phyloP scores from a whole-genome alignment of 2,797 vertebrate genomes.

The Urophycis tenuis region DNA sequence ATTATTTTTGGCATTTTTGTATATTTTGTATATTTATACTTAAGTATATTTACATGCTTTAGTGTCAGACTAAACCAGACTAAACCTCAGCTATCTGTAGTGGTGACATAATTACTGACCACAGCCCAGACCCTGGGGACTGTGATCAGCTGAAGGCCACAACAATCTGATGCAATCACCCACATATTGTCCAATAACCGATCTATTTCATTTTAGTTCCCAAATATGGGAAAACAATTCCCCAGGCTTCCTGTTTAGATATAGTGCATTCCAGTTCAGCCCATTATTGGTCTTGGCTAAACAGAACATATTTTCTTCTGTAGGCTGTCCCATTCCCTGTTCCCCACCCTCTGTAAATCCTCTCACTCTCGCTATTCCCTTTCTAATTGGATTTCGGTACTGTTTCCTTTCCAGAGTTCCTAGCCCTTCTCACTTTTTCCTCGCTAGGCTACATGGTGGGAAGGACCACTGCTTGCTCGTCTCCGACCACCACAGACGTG shows the following conservation, averaged over 20 bases:
- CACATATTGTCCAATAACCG: constrained; percentile 33
- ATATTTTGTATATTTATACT: no score
- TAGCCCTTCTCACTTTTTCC: constrained; percentile 44
- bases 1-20: background rate
- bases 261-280: constrained; percentile 22
- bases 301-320: constrained; percentile 47
- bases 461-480: constrained; percentile 36
- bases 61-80: background rate
- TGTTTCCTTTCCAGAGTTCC: constrained; percentile 50
- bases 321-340: constrained; percentile 34
- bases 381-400: constrained; percentile 67
- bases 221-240: constrained; percentile 4
- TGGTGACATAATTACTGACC: constrained; percentile 37
- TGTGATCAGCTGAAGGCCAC: constrained; percentile 36
- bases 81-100: background rate
- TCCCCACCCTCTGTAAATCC: constrained; percentile 41
- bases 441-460: constrained; percentile 42
- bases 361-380: constrained; percentile 41
- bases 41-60: background rate
- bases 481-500: constrained; percentile 20
- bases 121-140: constrained; percentile 38
- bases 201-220: constrained; percentile 9
- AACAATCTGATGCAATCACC: constrained; percentile 43
- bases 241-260: constrained; percentile 7
- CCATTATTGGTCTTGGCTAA: constrained; percentile 45